phyloP scores from a whole-genome alignment of 2,113 vertebrate species.

The Epinephelus lanceolatus region DNA sequence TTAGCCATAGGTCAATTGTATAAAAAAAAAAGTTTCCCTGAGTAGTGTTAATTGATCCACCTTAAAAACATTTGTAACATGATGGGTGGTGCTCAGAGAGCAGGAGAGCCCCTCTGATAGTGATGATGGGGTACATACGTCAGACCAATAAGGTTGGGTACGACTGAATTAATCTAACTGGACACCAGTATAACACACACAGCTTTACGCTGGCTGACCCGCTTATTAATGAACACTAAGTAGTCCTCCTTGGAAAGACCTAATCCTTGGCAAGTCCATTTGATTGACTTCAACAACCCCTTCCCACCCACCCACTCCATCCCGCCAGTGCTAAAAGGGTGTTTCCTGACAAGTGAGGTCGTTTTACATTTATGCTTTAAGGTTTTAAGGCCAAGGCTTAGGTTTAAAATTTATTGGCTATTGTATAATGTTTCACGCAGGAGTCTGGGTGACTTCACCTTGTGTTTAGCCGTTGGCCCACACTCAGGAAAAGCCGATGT shows the following conservation, averaged over 20 bases:
- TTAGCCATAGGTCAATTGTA: no score
- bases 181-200: neutral
- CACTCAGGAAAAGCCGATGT: slow-evolving; percentile 73
- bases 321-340: slow-evolving; percentile 74
- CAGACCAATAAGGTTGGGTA: neutral
- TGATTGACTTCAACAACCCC: slow-evolving; percentile 76
- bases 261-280: slow-evolving; percentile 47
- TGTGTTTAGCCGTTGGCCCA: slow-evolving; percentile 62
- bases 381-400: slow-evolving; percentile 79
- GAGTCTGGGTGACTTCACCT: slow-evolving; percentile 66
- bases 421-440: slow-evolving; percentile 79
- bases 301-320: slow-evolving; percentile 68
- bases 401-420: slow-evolving; percentile 79
- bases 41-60: no score
- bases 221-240: slow-evolving; percentile 46
- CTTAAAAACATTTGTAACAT: neutral
- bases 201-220: slow-evolving; percentile 32
- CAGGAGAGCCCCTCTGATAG: neutral
- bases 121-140: no score
- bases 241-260: slow-evolving; percentile 12
- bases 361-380: slow-evolving; percentile 78
- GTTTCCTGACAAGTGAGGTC: slow-evolving; percentile 80
- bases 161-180: neutral
- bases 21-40: no score
- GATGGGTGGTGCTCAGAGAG: neutral